A percentile compares a stretch with the other conserved stretches of the same genome.
These are phyloP conservation scores for Drosophila lowei DNA, from an alignment of 1,140 invertebrate genomes.

Conservation along the genomic window DNA sequence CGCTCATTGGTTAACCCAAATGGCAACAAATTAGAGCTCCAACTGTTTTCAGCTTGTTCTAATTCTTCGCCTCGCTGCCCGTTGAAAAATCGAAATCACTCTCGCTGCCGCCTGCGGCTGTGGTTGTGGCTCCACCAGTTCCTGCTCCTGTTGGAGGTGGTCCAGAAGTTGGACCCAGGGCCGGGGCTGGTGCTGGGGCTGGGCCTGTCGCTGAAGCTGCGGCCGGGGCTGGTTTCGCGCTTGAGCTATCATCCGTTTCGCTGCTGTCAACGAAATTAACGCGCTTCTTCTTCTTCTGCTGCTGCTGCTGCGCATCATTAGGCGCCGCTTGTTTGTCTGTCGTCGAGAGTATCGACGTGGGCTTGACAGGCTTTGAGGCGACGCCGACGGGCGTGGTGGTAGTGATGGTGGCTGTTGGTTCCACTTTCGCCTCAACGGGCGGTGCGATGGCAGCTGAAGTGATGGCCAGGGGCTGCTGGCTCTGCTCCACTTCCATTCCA, in stretches of 20 bases:
- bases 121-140: not conserved
- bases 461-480: not conserved
- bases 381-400: not conserved
- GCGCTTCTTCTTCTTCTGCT: slow-evolving; percentile 82
- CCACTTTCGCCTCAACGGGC: slow-evolving; percentile 16
- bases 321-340: slow-evolving; percentile 73
- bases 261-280: slow-evolving; percentile 83
- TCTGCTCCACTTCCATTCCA: slow-evolving; percentile 46
- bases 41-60: slow-evolving; percentile 69
- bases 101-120: slow-evolving; percentile 54
- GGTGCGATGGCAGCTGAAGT: not conserved
- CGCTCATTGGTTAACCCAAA: slow-evolving; percentile 70
- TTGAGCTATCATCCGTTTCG: slow-evolving; percentile 83
- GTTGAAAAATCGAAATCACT: slow-evolving; percentile 83
- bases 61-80: slow-evolving; percentile 78
- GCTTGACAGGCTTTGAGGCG: slow-evolving; percentile 57
- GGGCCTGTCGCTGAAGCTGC: slow-evolving; percentile 10
- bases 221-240: slow-evolving; percentile 65
- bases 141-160: slow-evolving; percentile 1
- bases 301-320: slow-evolving; percentile 75
- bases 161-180: not conserved
- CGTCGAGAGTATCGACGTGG: slow-evolving; percentile 78
- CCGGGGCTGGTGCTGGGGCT: not conserved
- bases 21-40: slow-evolving; percentile 74
- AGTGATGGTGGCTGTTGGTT: slow-evolving; percentile 23